Conservation (phyloP, 2,797 vertebrate genomes). For the Malurus leucopterus region DNA sequence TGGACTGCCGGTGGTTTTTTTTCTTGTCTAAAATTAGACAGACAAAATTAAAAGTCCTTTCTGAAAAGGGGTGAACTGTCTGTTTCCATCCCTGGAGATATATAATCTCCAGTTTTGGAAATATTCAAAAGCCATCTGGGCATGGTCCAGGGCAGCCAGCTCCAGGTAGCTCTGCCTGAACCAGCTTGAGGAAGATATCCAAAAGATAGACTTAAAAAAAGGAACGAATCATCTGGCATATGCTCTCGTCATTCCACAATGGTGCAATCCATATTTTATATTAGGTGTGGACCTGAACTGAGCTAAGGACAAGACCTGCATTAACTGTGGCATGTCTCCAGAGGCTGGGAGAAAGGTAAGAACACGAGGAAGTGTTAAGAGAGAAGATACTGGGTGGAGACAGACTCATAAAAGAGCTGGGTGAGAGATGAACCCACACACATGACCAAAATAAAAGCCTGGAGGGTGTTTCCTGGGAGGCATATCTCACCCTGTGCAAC, state of each 20-base stretch:
- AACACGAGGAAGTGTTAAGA: background rate
- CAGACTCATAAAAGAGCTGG: background rate
- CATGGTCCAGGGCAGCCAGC: background rate
- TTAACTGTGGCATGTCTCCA: background rate
- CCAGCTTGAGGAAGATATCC: background rate
- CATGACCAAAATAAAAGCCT: background rate
- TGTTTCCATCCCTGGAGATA: background rate
- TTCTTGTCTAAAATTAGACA: background rate
- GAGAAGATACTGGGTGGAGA: background rate
- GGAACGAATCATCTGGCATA: background rate
- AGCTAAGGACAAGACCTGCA: background rate
- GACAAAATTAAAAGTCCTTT: background rate
- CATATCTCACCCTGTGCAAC: accelerated
- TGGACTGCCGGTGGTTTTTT: background rate
- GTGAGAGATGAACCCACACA: background rate
- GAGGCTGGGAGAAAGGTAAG: background rate
- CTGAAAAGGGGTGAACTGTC: background rate
- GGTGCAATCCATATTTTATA: background rate
- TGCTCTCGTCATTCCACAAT: background rate
- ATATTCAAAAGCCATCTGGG: background rate
- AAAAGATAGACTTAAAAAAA: background rate
- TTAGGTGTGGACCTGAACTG: background rate
- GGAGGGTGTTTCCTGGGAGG: background rate
- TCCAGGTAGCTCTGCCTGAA: background rate
- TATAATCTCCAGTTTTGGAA: background rate